phyloP scores from a whole-genome alignment of 2,888 invertebrate species.

The Chrysolina haemoptera region DNA sequence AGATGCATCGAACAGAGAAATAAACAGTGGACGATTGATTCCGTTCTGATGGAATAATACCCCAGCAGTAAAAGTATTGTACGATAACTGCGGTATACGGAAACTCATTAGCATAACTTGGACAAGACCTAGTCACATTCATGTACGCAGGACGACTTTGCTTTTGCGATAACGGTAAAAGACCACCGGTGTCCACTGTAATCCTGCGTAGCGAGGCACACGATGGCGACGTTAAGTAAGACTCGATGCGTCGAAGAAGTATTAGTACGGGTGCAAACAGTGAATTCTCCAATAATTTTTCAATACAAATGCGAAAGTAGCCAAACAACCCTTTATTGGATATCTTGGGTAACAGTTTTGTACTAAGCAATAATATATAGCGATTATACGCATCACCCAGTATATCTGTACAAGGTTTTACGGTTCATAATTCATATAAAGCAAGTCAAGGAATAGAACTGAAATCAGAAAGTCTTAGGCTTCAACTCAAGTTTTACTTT shows the following conservation, averaged over 20 bases:
- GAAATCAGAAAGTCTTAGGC: too few species aligned
- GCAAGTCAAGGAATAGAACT: too few species aligned
- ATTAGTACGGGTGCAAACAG: conserved; percentile 1
- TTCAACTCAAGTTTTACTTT: too few species aligned
- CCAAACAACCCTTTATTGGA: too few species aligned
- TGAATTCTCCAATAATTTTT: too few species aligned
- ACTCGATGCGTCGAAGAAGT: background rate
- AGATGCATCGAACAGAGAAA: background rate
- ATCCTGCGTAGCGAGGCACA: conserved; percentile 29
- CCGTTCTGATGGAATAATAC: conserved; percentile 4
- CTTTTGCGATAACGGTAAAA: conserved; percentile 29
- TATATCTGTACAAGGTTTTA: too few species aligned
- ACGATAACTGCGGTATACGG: conserved; percentile 8
- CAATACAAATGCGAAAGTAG: too few species aligned
- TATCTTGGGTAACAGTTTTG: too few species aligned
- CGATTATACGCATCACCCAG: too few species aligned
- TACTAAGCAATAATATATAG: too few species aligned
- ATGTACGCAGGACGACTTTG: conserved; percentile 28
- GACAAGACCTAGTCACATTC: conserved; percentile 34
- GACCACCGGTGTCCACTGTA: conserved; percentile 23
- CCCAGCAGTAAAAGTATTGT: conserved; percentile 7
- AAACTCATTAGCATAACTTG: conserved; percentile 33
- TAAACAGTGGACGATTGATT: background rate
- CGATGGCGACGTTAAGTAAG: conserved; percentile 16
- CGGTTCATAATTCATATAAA: too few species aligned